These are phyloP conservation scores for Saccopteryx bilineata DNA, from an alignment of 2,113 vertebrate genomes.

Conservation along the genomic window DNA sequence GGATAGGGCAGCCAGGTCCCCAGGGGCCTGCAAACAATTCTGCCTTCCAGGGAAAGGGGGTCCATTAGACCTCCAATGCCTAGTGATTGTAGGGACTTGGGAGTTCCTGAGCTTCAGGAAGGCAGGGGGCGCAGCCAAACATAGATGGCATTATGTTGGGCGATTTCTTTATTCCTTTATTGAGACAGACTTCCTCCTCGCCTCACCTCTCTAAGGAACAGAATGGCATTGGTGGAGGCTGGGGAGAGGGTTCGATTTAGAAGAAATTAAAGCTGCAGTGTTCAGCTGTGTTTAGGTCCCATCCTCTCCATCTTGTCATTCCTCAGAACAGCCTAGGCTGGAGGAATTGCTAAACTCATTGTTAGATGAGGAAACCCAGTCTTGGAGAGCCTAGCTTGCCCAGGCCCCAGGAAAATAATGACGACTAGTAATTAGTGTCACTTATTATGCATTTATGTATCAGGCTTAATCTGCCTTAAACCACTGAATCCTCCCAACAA, in stretches of 20 bases:
- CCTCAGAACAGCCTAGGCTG: neutral
- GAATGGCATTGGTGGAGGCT: neutral
- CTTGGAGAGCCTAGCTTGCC: constrained; percentile 10
- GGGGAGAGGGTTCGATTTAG: constrained; percentile 1
- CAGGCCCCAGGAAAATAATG: neutral
- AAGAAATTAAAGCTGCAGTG: constrained; percentile 19
- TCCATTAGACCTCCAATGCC: neutral
- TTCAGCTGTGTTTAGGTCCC: neutral
- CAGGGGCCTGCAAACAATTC: neutral
- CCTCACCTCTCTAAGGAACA: constrained; percentile 47
- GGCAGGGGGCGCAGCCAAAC: neutral
- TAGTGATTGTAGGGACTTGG: neutral
- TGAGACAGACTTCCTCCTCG: constrained; percentile 46
- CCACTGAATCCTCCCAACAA: neutral
- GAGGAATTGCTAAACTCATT: neutral
- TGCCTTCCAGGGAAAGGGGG: neutral
- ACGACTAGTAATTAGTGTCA: constrained; percentile 12
- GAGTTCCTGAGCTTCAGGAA: constrained; percentile 49
- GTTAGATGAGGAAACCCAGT: constrained; percentile 11
- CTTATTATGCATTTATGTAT: neutral
- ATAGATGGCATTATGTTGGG: constrained; percentile 21
- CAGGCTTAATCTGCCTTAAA: neutral
- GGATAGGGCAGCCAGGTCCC: neutral
- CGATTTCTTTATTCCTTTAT: constrained; percentile 54
- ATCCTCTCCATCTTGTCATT: neutral